Evolutionary conservation across 1,140 invertebrate genomes (phyloP).

Genomic region (Macrostomum lignano): DNA sequence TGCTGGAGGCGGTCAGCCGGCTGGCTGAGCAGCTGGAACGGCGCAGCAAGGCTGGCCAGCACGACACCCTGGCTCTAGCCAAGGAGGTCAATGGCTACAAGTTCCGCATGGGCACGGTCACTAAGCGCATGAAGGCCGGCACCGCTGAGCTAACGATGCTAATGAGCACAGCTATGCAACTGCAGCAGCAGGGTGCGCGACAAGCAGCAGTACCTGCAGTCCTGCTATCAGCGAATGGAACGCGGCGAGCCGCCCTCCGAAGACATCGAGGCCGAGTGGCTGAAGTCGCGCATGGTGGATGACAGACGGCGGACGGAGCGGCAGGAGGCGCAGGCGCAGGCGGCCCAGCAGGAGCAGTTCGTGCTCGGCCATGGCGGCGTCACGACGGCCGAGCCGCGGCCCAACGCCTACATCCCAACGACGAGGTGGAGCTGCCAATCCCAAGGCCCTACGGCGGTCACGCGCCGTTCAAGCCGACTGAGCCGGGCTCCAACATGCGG

Average conservation of each 20-base stretch:
- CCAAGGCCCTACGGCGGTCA: conserved; percentile 25
- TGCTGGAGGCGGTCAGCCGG: too few relatives aligned
- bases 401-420: conserved; percentile 27
- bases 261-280: too few relatives aligned
- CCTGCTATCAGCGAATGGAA: too few relatives aligned
- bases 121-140: conserved; percentile 25
- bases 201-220: too few relatives aligned
- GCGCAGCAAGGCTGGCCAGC: too few relatives aligned
- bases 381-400: conserved; percentile 25
- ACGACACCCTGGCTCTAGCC: conserved; percentile 23
- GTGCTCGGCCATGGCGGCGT: conserved; percentile 17
- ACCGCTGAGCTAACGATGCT: conserved; percentile 27
- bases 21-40: too few relatives aligned
- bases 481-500: conserved; percentile 22
- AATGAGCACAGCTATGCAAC: conserved; percentile 19
- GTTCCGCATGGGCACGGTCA: conserved; percentile 7
- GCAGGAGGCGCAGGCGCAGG: too few relatives aligned
- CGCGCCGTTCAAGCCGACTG: conserved; percentile 26
- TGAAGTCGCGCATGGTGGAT: too few relatives aligned
- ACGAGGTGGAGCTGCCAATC: conserved; percentile 24
- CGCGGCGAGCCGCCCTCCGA: too few relatives aligned
- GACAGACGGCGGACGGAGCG: too few relatives aligned
- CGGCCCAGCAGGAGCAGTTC: too few relatives aligned
- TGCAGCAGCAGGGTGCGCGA: conserved; percentile 21
- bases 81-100: conserved; percentile 15